Base-by-base conservation (phyloP, 2,113 vertebrate genomes). In the Tautogolabrus adspersus region DNA sequence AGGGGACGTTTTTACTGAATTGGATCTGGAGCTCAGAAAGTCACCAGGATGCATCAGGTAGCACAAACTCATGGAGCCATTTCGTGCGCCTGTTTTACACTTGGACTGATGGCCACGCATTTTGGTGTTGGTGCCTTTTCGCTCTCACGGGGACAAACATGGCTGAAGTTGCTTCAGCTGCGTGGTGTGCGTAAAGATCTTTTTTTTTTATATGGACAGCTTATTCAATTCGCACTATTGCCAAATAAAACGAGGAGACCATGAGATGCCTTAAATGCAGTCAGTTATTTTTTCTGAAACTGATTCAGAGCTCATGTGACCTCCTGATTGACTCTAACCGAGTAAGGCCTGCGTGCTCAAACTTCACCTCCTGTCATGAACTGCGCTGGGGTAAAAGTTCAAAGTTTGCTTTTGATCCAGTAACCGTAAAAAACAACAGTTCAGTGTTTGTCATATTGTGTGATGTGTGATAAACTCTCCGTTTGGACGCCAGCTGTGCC, bases 401-500 rank as follows among this genome's bases (percentile, higher is more conserved):
- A 74, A 47, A 18, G 47, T 72, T 67, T 61, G 72, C 30, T 55
- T 62, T 72, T 70, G 26, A 84, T 67, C 54, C 81, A 78, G 8
- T 69, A 87, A 82, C 78, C 6, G 8, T 42, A 9, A 30, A 68
- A 57, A 63, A 84, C 77, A 85, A 63, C 68, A 83, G 71, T 89
- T 89, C 85, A 88, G 89, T 87, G 77, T 72, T 84, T 86, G 85
- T 83, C 72, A 86, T 77, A 66, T 77, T 76, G 84, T 44, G 81
- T 79, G 77, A 83, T 79, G 77, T 91, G 82, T 83, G 72, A 77
- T 87, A 84, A 75, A 58, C 87, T 88, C 87, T 90, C 63, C 82
- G 78, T 72, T 77, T 75, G 75, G 80, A 88, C 72, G 62, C 69
- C 83, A 91, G 79, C 88, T 86, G 84, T 89, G 87, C 79, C 92